Percentiles rank a stretch among this genome's conserved stretches.
Conservation (phyloP, 2,113 vertebrate genomes). For the Microcebus jonahi region DNA sequence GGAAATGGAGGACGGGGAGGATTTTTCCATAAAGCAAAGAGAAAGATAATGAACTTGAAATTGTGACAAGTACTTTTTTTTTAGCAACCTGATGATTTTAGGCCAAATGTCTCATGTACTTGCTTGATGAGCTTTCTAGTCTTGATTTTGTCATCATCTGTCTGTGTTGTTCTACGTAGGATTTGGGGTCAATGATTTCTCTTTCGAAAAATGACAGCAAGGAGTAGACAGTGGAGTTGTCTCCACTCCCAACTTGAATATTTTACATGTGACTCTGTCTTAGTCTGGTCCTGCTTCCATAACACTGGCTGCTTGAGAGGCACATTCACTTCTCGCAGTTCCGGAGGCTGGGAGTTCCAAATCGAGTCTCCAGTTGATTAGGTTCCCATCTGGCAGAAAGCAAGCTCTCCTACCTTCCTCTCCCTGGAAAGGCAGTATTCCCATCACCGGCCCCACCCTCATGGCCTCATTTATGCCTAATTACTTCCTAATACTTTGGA, state of each 20-base stretch:
- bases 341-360: not conserved
- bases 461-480: not conserved
- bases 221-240: not conserved
- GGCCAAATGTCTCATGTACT: too few species aligned
- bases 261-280: too few species aligned
- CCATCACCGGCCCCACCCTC: not conserved
- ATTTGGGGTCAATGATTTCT: not conserved
- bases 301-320: not conserved
- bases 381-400: not conserved
- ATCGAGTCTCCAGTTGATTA: accelerated
- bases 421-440: not conserved
- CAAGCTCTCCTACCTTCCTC: not conserved
- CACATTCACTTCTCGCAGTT: not conserved
- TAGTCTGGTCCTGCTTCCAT: accelerated
- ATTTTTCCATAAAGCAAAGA: not conserved
- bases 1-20: not conserved
- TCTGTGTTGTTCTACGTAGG: not conserved
- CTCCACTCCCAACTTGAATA: not conserved
- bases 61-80: too few species aligned
- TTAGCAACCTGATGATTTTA: not conserved
- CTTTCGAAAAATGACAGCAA: not conserved
- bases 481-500: too few species aligned
- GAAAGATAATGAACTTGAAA: not conserved
- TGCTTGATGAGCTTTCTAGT: too few species aligned
- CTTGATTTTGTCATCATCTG: not conserved